Conservation (phyloP, 1,140 invertebrate species). For the Lepidostoma basale region DNA sequence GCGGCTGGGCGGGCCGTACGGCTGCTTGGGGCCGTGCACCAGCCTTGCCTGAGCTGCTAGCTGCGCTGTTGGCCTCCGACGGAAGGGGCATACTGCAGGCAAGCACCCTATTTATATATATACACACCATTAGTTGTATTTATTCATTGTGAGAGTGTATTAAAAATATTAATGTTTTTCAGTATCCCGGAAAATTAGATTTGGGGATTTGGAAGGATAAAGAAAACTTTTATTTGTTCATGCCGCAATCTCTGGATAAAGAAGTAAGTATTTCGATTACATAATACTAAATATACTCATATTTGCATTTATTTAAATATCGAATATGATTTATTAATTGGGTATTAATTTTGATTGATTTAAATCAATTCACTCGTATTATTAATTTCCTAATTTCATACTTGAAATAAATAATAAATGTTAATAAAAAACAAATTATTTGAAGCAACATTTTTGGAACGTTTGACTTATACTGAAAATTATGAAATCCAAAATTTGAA, state of each 20-base stretch:
- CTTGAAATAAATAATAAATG: too few relatives aligned
- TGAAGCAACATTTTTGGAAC: too few relatives aligned
- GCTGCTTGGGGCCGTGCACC: slow-evolving; percentile 15
- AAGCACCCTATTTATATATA: background rate
- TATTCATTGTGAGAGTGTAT: background rate
- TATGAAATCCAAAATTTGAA: too few relatives aligned
- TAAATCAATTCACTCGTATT: too few relatives aligned
- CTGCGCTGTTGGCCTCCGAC: background rate
- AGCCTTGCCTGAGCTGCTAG: slow-evolving; percentile 5
- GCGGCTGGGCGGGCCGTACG: background rate
- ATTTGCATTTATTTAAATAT: too few relatives aligned
- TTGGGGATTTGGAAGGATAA: slow-evolving; percentile 5
- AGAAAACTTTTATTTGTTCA: slow-evolving; percentile 4
- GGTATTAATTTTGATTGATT: too few relatives aligned
- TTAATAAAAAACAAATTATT: too few relatives aligned
- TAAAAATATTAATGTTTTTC: background rate
- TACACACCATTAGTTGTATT: background rate
- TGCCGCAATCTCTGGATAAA: slow-evolving; percentile 1
- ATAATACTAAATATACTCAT: too few relatives aligned
- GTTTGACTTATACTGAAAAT: too few relatives aligned
- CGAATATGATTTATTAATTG: too few relatives aligned
- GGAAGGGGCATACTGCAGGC: slow-evolving; percentile 10
- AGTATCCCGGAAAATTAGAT: slow-evolving; percentile 12
- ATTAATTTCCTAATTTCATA: too few relatives aligned
- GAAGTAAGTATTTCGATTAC: too few relatives aligned